Evolutionary conservation across 2,113 vertebrate genomes (phyloP), one percentile per base, ranked within the genome.

Genomic region (Struthio camelus): DNA sequence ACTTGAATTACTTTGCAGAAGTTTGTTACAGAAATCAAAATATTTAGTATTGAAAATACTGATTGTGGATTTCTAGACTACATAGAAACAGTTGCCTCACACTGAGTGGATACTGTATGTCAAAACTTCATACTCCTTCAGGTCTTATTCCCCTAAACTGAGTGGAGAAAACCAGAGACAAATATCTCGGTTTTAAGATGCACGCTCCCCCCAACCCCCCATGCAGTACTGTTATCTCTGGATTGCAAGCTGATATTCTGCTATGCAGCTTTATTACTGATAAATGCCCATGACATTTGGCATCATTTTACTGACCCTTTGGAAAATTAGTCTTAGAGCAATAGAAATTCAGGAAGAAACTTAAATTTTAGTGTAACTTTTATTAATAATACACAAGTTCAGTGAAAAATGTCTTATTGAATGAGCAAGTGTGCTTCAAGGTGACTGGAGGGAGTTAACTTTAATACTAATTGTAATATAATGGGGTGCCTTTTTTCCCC

Each of bases 11-110:
- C 61, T 77, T 91, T 23, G 9, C 7, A 30, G 30, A 66, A 40
- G 1, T 66, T 10, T 59, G 0, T 73, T 67, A 36, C 0, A 24
- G 50, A 70, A 62, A 75, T 89, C 48, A 53, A 32, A 73, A 54
- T 23, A 44, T 7, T 73, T 59, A 19, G 6, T 77, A 24, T 85
- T 86, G 51, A 13, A 34, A 59, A 92, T n/a, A 46, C 22, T 61
- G 54, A 36, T 87, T 80, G 23, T 66, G 40, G 30, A 36, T 36
- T 73, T 89, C 13, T 1, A 81, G 59, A 9, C 34, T 46, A 32
- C 3, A 17, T 17, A 40, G 18, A 65, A 85, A 28, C 15, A 84
- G 50, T 7, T 50, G 15, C 61, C 46, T 78, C 6, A 64, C 27
- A 61, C 18, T 0, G 3, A 73, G 28, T 18, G 14, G 73, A 36